phyloP scores from a whole-genome alignment of 2,113 vertebrate species.

The Gymnocephalus cernua region DNA sequence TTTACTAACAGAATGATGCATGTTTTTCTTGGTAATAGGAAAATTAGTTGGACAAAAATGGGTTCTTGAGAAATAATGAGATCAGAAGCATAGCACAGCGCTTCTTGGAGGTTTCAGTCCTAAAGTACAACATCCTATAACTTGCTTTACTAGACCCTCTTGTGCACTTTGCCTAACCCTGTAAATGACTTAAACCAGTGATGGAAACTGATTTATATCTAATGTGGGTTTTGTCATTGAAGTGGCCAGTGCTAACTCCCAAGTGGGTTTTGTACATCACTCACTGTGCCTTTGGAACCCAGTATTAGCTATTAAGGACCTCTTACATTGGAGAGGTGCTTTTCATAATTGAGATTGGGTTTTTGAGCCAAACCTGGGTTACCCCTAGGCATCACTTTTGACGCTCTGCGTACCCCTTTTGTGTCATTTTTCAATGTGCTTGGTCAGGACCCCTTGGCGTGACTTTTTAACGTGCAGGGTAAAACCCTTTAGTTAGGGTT shows the following conservation, averaged over 20 bases:
- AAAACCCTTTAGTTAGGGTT: too few relatives aligned
- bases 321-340: not conserved
- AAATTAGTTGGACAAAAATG: not conserved
- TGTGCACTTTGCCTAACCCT: conserved; percentile 24
- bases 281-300: not conserved
- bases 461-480: too few relatives aligned
- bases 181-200: conserved; percentile 40
- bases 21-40: conserved; percentile 9
- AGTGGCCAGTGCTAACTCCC: conserved; percentile 34
- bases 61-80: conserved; percentile 27
- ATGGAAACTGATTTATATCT: conserved; percentile 16
- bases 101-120: conserved; percentile 6
- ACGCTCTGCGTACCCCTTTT: too few relatives aligned
- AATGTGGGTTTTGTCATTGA: conserved; percentile 32
- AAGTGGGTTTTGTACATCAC: not conserved
- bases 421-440: too few relatives aligned
- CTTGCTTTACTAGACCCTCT: conserved; percentile 16
- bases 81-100: conserved; percentile 34
- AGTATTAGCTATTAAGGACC: not conserved
- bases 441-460: too few relatives aligned
- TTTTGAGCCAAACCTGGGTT: not conserved
- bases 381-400: too few relatives aligned
- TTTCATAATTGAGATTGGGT: not conserved
- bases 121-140: conserved; percentile 34
- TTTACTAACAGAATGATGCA: not conserved